These are phyloP conservation scores for Microtus agrestis DNA, from an alignment of 2,797 vertebrate species.

Conservation along the genomic window DNA sequence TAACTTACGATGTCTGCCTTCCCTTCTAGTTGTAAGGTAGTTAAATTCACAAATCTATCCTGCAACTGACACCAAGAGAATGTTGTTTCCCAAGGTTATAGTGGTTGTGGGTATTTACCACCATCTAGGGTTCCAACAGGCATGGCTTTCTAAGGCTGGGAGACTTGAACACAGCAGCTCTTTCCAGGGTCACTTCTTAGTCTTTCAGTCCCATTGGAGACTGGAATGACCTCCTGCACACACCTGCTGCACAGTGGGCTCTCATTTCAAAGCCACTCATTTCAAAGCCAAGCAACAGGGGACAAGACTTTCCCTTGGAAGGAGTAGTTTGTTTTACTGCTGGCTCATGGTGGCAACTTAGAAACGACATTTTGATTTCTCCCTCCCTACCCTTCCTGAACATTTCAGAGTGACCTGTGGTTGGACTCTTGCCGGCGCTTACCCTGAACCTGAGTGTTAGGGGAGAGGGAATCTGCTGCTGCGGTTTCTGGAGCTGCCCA, in stretches of 20 bases:
- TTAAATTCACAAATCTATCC: not conserved
- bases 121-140: not conserved
- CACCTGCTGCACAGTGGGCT: conserved; percentile 12
- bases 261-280: conserved; percentile 63
- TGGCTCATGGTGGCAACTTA: conserved; percentile 78
- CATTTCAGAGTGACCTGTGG: conserved; percentile 83
- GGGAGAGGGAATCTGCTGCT: conserved; percentile 82
- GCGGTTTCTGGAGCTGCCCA: conserved; percentile 80
- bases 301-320: conserved; percentile 70
- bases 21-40: not conserved
- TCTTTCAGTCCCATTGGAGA: conserved; percentile 39
- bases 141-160: not conserved
- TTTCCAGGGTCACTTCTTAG: conserved; percentile 36
- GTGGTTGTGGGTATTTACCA: conserved; percentile 24
- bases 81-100: not conserved
- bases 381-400: conserved; percentile 76
- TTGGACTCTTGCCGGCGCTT: conserved; percentile 80
- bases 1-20: not conserved
- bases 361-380: conserved; percentile 83
- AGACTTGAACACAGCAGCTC: conserved; percentile 6
- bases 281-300: conserved; percentile 42
- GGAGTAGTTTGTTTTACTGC: conserved; percentile 73
- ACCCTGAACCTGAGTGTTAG: conserved; percentile 83
- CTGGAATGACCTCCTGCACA: not conserved
- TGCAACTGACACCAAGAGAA: conserved; percentile 8